phyloP scores from a whole-genome alignment of 1,140 invertebrate species.

The Latrodectus geometricus region DNA sequence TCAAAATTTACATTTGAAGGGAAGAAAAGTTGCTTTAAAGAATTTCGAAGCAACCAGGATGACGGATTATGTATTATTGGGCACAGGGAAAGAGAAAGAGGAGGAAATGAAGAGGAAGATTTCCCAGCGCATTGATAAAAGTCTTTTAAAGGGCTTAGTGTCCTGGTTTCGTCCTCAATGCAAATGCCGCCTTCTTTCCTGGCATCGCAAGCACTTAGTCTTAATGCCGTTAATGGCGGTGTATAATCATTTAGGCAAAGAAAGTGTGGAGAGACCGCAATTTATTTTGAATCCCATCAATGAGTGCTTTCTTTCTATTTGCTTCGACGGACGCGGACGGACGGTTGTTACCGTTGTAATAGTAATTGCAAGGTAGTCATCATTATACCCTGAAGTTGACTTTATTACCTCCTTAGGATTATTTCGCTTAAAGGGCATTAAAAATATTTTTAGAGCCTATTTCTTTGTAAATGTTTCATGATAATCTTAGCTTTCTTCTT shows the following conservation, averaged over 20 bases:
- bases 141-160: constrained; percentile 34
- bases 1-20: constrained; percentile 31
- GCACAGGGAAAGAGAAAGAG: not conserved
- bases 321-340: not conserved
- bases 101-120: constrained; percentile 2
- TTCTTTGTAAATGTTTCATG: no score
- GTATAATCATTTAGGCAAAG: constrained; percentile 23
- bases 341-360: not conserved
- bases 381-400: no score
- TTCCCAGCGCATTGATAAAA: constrained; percentile 31
- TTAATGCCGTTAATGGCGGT: constrained; percentile 27
- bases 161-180: constrained; percentile 9
- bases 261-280: not conserved
- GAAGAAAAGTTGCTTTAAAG: constrained; percentile 16
- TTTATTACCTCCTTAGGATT: no score
- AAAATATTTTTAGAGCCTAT: no score
- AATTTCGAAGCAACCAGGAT: constrained; percentile 2
- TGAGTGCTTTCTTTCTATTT: not conserved
- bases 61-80: constrained; percentile 40
- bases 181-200: constrained; percentile 17
- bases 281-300: constrained; percentile 5
- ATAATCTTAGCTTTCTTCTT: no score
- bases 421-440: no score
- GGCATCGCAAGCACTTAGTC: constrained; percentile 6
- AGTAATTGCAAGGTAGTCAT: no score